Evolutionary conservation across 1,140 invertebrate species (phyloP).

Genomic region (Chlorops oryzae): DNA sequence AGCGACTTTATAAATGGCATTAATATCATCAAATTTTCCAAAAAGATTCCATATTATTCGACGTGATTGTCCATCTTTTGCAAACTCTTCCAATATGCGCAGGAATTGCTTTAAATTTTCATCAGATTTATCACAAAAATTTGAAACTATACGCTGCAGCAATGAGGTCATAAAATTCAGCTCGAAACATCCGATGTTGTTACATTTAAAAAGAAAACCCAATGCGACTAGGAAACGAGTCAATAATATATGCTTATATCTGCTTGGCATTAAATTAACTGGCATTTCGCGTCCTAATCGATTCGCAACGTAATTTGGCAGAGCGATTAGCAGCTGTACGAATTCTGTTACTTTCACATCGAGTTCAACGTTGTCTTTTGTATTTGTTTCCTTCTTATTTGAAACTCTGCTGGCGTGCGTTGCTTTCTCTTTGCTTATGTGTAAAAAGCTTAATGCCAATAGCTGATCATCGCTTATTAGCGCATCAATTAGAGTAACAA

Average conservation of each 20-base stretch:
- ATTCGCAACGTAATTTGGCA: constrained; percentile 65
- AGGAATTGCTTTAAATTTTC: constrained; percentile 39
- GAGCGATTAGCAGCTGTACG: constrained; percentile 57
- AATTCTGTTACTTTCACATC: constrained; percentile 42
- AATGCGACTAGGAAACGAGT: constrained; percentile 56
- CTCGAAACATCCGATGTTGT: constrained; percentile 43
- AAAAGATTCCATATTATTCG: constrained; percentile 39
- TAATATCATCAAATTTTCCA: constrained; percentile 41
- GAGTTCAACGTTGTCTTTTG: constrained; percentile 22
- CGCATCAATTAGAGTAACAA: not conserved
- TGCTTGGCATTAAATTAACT: constrained; percentile 53
- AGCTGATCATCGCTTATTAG: constrained; percentile 28
- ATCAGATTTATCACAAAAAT: constrained; percentile 39
- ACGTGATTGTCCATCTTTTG: constrained; percentile 10
- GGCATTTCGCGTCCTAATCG: constrained; percentile 52
- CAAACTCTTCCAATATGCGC: constrained; percentile 47
- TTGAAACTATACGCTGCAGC: constrained; percentile 56
- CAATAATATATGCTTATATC: constrained; percentile 55
- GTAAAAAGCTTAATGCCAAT: constrained; percentile 25
- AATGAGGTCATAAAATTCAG: constrained; percentile 51
- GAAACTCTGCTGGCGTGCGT: too few relatives aligned
- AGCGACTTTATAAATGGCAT: constrained; percentile 47
- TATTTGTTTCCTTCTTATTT: too few relatives aligned
- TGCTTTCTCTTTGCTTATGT: constrained; percentile 23
- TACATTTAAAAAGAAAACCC: constrained; percentile 50